Percentiles rank a stretch among this genome's conserved stretches.
Conservation (phyloP, 2,888 invertebrate species). For the Byasa hedistus region DNA sequence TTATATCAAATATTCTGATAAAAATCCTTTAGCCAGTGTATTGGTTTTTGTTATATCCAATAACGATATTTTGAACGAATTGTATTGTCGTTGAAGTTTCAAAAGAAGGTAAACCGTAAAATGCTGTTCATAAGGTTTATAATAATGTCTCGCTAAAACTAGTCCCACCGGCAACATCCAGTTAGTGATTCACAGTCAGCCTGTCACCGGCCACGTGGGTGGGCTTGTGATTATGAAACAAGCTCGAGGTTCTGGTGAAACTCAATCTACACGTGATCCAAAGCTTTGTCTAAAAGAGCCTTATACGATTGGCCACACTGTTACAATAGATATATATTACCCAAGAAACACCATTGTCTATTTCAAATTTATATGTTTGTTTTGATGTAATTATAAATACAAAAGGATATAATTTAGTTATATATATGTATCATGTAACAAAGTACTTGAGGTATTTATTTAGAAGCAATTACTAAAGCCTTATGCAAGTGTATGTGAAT, state of each 20-base stretch:
- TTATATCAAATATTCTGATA: background rate
- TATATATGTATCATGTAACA: no score
- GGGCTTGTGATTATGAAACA: constrained; percentile 42
- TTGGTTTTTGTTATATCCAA: no score
- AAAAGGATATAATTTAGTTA: no score
- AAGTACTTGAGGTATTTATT: no score
- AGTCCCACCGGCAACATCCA: background rate
- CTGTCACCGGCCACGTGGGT: constrained; percentile 46
- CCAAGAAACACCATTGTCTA: no score
- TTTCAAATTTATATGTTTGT: no score
- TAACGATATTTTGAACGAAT: no score
- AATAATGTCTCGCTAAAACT: background rate
- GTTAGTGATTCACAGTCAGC: constrained; percentile 20
- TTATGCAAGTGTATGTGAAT: no score
- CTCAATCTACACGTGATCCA: constrained; percentile 31
- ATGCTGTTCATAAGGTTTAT: background rate
- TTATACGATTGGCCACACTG: constrained; percentile 4
- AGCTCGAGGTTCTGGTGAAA: constrained; percentile 32
- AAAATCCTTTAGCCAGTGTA: no score
- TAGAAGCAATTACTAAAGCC: no score
- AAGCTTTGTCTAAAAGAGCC: constrained; percentile 29
- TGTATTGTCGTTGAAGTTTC: no score
- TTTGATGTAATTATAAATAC: no score
- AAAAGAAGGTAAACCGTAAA: background rate
- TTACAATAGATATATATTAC: constrained; percentile 7